These are phyloP conservation scores for Salmo trutta DNA, from an alignment of 2,797 vertebrate genomes.

Conservation along the genomic window DNA sequence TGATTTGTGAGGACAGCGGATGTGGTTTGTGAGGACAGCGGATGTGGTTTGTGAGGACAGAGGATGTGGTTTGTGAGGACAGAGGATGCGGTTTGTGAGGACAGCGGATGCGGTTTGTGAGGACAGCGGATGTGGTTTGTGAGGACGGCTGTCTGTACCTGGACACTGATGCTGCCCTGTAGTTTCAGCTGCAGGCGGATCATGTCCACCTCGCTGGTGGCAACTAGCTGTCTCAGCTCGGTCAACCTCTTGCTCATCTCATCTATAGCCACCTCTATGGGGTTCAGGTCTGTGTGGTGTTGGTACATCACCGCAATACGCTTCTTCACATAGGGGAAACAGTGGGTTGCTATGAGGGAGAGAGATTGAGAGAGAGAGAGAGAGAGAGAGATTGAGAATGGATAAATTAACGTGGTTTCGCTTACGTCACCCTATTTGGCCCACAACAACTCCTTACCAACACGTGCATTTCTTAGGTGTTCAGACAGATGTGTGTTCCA, in stretches of 20 bases:
- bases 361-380: background rate
- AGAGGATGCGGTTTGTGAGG: no score
- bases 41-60: no score
- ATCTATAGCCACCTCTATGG: constrained; percentile 97
- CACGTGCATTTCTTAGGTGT: background rate
- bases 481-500: background rate
- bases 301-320: constrained; percentile 97
- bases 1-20: no score
- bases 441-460: background rate
- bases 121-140: no score
- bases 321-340: constrained; percentile 97
- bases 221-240: constrained; percentile 88
- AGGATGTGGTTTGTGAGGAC: no score
- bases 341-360: constrained; percentile 85
- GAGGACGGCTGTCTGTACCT: constrained; percentile 62
- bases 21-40: no score
- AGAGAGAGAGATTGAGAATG: background rate
- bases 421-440: background rate
- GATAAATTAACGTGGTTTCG: no score
- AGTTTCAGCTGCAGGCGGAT: constrained; percentile 95
- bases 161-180: constrained; percentile 92
- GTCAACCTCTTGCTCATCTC: constrained; percentile 95
- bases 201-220: constrained; percentile 93
- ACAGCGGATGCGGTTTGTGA: no score
- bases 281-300: constrained; percentile 94